Evolutionary conservation across 2,888 invertebrate species (phyloP).

Genomic region (Tenodera sinensis): DNA sequence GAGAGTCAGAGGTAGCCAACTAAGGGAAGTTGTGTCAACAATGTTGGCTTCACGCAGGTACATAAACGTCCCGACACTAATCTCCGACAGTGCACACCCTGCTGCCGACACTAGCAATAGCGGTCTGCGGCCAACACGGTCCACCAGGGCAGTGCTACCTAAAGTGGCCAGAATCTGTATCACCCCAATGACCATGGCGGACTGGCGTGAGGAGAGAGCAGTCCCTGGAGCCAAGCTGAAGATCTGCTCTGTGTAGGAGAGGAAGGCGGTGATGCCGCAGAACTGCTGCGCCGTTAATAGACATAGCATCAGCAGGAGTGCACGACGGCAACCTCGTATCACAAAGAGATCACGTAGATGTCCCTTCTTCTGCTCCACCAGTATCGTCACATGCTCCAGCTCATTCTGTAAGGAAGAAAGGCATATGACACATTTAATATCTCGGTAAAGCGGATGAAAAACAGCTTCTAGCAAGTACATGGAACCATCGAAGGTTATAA

Average conservation of each 20-base stretch:
- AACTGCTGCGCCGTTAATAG: constrained; percentile 62
- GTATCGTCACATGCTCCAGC: constrained; percentile 53
- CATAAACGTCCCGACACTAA: constrained; percentile 55
- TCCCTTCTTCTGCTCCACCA: constrained; percentile 53
- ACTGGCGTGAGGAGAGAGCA: constrained; percentile 48
- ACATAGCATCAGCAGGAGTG: constrained; percentile 56
- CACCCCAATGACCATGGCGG: constrained; percentile 53
- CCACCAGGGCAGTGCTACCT: constrained; percentile 56
- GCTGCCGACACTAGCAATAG: constrained; percentile 57
- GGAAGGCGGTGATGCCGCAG: constrained; percentile 58
- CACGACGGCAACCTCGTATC: constrained; percentile 52
- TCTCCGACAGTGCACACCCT: constrained; percentile 52
- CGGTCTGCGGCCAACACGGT: constrained; percentile 58
- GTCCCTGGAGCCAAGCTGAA: constrained; percentile 53
- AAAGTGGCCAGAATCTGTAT: constrained; percentile 55
- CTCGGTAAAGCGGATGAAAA: no score
- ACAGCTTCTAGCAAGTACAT: no score
- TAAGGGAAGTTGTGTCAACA: constrained; percentile 49
- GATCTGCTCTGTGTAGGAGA: constrained; percentile 58
- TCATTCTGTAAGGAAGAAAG: constrained; percentile 42
- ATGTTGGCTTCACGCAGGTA: constrained; percentile 50
- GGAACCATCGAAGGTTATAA: no score
- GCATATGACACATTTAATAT: not conserved
- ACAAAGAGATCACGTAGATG: constrained; percentile 51
- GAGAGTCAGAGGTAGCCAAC: constrained; percentile 56